Evolutionary conservation across 2,888 invertebrate species (phyloP), one percentile per base, ranked within the genome.

Genomic region (Limnephilus marmoratus): DNA sequence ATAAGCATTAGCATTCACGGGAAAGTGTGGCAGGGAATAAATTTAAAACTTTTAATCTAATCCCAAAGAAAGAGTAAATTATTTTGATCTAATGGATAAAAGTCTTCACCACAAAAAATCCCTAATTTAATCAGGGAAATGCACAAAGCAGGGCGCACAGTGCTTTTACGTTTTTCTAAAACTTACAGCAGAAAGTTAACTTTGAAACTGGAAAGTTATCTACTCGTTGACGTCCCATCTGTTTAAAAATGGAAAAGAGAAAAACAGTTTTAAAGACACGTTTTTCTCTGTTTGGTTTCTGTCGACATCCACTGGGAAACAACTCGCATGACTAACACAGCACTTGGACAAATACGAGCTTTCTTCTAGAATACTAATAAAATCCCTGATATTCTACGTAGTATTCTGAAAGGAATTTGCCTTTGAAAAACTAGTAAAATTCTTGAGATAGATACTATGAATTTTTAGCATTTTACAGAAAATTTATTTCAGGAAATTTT

Each of bases 11-110:
- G 92, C 85, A 92, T 92, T 92, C 92, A 90, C 49, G 87, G 81
- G 81, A 85, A 90, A 92, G 80, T 88, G 91, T 92, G 92, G 86
- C 92, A 91, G 87, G 4, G 92, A 92, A 92, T 92, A 92, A 91
- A 92, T 91, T 91, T 91, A 34, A 31, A 92, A 92, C 91, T 92
- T 87, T 91, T 92, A 92, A 92, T 92, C 91, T 91, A 91, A 92
- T 92, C 90, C 85, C 81, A 53, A 89, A 83, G 85, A 49, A 90
- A 88, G 80, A 86, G 82, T 53, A 37, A 37, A 31, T 88, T 88
- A 80, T 89, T 53, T 37, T 31, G 34, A 89, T 80, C 34, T 89
- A 80, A 89, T 37, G 80, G 88, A 80, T 80, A 89, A 89, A 89
- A 81, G 81, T 89, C 31, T 53, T 53, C 24, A 89, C 37, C 80